A percentile compares a stretch with the other conserved stretches of the same genome.
These are phyloP conservation scores for Puma concolor DNA, from an alignment of 2,113 vertebrate species.

Conservation along the genomic window DNA sequence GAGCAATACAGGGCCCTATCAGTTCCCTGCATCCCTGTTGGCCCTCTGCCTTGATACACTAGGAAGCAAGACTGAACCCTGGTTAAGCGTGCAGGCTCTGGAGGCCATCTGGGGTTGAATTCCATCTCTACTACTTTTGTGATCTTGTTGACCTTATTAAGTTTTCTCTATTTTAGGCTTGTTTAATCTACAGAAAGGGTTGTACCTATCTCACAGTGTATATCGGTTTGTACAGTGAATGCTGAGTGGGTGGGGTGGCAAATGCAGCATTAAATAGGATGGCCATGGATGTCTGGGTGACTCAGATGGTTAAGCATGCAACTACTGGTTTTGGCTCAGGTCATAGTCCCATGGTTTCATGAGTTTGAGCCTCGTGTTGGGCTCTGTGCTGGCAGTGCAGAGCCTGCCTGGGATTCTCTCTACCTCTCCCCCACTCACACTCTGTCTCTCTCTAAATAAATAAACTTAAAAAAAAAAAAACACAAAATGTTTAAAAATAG, in stretches of 20 bases:
- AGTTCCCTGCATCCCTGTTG: rapidly evolving
- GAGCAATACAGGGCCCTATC: rapidly evolving
- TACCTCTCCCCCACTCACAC: too few species aligned
- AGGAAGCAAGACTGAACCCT: rapidly evolving
- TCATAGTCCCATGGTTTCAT: too few species aligned
- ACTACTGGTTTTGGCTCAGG: too few species aligned
- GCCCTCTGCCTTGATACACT: rapidly evolving
- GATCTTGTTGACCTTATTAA: background rate
- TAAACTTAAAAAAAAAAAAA: too few species aligned
- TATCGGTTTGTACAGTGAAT: background rate
- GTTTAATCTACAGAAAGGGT: background rate
- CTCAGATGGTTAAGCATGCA: too few species aligned
- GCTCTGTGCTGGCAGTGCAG: too few species aligned
- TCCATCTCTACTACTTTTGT: background rate
- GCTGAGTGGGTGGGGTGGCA: rapidly evolving
- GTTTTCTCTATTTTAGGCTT: background rate
- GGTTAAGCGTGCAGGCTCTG: background rate
- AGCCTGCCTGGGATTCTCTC: too few species aligned
- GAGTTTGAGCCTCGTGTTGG: too few species aligned
- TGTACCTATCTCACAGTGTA: background rate
- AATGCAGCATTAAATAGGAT: background rate
- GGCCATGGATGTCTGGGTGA: too few species aligned
- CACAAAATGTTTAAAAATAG: too few species aligned
- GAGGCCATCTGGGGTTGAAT: background rate
- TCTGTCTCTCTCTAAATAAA: too few species aligned